A percentile compares a stretch with the other conserved stretches of the same genome.
These are phyloP conservation scores for Drosophila ambigua DNA, from an alignment of 1,140 invertebrate species.

Conservation along the genomic window DNA sequence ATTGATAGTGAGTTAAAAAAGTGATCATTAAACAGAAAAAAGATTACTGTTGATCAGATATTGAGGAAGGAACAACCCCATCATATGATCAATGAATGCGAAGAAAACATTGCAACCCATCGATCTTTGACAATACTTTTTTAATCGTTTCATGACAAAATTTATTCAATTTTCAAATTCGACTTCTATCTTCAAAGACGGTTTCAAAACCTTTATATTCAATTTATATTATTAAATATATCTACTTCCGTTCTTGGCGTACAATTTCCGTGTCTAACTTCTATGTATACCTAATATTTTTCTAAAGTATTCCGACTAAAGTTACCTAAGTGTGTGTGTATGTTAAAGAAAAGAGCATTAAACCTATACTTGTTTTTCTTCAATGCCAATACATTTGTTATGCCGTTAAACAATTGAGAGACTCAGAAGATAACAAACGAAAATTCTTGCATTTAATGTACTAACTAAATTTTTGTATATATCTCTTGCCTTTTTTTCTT, in stretches of 20 bases:
- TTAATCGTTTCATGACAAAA: constrained; percentile 29
- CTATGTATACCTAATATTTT: constrained; percentile 45
- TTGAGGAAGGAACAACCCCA: constrained; percentile 16
- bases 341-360: constrained; percentile 36
- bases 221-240: constrained; percentile 52
- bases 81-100: background rate
- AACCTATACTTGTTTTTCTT: constrained; percentile 37
- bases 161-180: constrained; percentile 35
- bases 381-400: constrained; percentile 36
- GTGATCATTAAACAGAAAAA: background rate
- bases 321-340: constrained; percentile 71
- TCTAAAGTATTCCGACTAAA: constrained; percentile 55
- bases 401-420: constrained; percentile 31
- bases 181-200: constrained; percentile 24
- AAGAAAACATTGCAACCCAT: constrained; percentile 26
- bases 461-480: constrained; percentile 79
- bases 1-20: no score
- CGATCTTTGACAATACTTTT: constrained; percentile 19
- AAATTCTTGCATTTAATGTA: constrained; percentile 57
- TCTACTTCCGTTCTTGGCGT: constrained; percentile 57
- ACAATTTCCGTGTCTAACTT: constrained; percentile 69
- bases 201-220: constrained; percentile 25
- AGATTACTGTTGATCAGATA: no score
- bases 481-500: constrained; percentile 77
- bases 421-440: constrained; percentile 45